phyloP scores from a whole-genome alignment of 2,797 vertebrate genomes.

The Girardinus metallicus region DNA sequence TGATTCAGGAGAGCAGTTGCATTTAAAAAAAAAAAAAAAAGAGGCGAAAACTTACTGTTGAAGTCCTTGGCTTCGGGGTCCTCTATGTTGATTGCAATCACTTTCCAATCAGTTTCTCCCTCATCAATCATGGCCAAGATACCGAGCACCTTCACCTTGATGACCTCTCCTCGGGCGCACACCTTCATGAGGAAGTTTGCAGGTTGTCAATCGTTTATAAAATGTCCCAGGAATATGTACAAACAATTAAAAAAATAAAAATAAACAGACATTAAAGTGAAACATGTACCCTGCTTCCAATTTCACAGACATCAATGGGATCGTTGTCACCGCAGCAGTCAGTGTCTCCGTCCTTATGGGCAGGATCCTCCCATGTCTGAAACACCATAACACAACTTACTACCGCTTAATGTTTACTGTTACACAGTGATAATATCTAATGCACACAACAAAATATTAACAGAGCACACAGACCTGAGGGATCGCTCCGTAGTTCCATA shows the following conservation, averaged over 20 bases:
- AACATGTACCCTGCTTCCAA: conserved; percentile 89
- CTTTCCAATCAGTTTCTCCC: conserved; percentile 98
- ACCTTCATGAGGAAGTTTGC: conserved; percentile 76
- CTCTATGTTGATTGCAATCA: conserved; percentile 94
- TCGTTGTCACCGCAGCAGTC: conserved; percentile 94
- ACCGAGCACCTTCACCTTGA: conserved; percentile 93
- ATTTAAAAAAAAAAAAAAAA: neutral
- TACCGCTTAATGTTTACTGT: neutral
- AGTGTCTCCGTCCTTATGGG: conserved; percentile 91
- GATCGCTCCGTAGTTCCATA: conserved; percentile 98
- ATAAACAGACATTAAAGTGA: neutral
- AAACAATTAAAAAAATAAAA: neutral
- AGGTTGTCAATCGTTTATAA: neutral
- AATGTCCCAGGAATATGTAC: neutral
- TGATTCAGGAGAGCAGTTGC: neutral
- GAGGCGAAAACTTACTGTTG: conserved; percentile 79
- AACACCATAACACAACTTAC: neutral
- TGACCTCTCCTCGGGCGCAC: conserved; percentile 91
- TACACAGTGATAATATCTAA: neutral
- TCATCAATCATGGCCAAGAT: conserved; percentile 96
- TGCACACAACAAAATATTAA: neutral
- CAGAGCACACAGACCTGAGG: conserved; percentile 85
- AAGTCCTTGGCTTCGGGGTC: conserved; percentile 90
- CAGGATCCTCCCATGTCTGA: conserved; percentile 96
- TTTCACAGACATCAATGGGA: conserved; percentile 98